Conservation (phyloP, 37 sponge, comb jelly and placozoan genomes). For the Corticium candelabrum region DNA sequence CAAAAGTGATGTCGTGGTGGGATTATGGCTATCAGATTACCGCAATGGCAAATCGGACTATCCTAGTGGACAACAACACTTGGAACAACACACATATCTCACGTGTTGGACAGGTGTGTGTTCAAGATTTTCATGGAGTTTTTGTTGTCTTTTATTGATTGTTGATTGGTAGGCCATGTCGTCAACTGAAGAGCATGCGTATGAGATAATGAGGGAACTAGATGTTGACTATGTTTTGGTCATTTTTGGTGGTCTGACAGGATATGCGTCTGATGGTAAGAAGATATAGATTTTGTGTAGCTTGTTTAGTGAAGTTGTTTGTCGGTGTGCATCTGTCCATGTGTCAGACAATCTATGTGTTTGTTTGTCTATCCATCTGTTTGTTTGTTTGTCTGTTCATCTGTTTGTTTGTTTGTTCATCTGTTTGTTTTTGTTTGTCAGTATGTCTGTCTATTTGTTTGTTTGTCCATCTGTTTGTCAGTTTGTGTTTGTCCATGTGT, state of each 20-base stretch:
- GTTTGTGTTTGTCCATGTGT: too few relatives aligned
- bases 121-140: neutral
- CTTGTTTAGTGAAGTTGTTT: neutral
- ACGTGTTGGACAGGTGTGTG: slow-evolving; percentile 79
- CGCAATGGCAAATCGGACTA: slow-evolving; percentile 98
- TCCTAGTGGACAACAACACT: slow-evolving; percentile 99
- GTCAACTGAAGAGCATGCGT: slow-evolving; percentile 91
- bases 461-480: too few relatives aligned
- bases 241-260: slow-evolving; percentile 95
- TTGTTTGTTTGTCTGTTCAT: too few relatives aligned
- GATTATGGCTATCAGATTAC: slow-evolving; percentile 99
- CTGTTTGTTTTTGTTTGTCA: too few relatives aligned
- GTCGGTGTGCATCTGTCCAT: neutral
- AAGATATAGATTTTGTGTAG: neutral
- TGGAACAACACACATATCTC: slow-evolving; percentile 99
- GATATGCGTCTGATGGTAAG: slow-evolving; percentile 95
- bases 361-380: too few relatives aligned
- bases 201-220: slow-evolving; percentile 95
- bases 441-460: too few relatives aligned
- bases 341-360: too few relatives aligned
- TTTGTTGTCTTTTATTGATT: neutral
- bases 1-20: slow-evolving; percentile 99
- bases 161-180: slow-evolving; percentile 78
- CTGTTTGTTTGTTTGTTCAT: too few relatives aligned
- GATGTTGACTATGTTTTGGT: slow-evolving; percentile 96